Evolutionary conservation across 2,888 invertebrate genomes (phyloP).

Genomic region (Ornithoptera priamus): DNA sequence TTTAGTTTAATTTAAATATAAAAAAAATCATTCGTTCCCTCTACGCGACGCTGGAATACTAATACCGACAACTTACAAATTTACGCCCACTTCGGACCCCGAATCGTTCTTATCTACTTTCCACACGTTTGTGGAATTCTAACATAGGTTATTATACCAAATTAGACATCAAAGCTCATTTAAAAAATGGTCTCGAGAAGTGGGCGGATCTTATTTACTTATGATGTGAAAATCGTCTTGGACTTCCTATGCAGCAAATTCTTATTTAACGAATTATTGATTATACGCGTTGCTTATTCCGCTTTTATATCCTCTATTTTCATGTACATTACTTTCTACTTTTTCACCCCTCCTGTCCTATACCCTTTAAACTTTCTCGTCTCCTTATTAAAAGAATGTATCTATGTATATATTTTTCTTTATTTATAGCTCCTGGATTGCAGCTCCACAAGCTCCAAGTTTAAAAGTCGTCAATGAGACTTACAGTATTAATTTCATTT

Average conservation of each 20-base stretch:
- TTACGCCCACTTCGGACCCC: conserved; percentile 28
- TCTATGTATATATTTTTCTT: no score
- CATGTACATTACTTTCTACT: no score
- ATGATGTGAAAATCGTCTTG: conserved; percentile 9
- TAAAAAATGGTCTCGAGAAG: conserved; percentile 13
- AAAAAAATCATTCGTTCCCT: background rate
- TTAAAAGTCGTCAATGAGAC: no score
- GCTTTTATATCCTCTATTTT: no score
- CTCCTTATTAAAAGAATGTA: no score
- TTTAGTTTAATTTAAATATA: background rate
- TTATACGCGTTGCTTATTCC: no score
- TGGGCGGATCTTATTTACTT: conserved; percentile 12
- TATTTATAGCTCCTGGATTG: no score
- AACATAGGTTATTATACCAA: conserved; percentile 19
- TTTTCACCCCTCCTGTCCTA: no score
- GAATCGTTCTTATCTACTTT: conserved; percentile 22
- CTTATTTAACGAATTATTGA: no score
- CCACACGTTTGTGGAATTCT: conserved; percentile 31
- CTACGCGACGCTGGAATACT: conserved; percentile 1
- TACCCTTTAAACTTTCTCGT: no score
- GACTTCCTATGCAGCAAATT: background rate
- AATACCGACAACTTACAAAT: conserved; percentile 8
- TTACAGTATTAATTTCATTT: no score
- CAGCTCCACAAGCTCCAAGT: no score
- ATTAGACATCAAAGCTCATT: conserved; percentile 17